Conservation (phyloP, 2,797 vertebrate species). For the Clarias fuscus region DNA sequence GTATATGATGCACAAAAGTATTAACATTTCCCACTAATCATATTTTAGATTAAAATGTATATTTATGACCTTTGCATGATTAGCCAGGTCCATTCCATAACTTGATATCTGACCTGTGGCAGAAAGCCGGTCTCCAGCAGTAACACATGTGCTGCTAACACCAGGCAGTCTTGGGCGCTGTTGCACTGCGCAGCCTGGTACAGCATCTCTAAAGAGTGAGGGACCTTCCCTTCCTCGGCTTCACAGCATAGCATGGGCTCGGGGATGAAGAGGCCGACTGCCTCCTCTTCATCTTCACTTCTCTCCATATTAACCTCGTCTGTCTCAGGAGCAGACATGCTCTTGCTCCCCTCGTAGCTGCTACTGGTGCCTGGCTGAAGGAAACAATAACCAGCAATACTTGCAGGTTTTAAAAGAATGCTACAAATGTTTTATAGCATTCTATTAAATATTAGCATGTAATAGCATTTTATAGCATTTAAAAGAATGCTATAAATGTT, state of each 20-base stretch:
- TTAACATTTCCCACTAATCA: background rate
- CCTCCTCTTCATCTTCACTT: constrained; percentile 55
- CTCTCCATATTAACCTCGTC: constrained; percentile 7
- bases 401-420: background rate
- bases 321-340: background rate
- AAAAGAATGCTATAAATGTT: background rate
- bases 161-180: constrained; percentile 79
- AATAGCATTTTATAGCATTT: background rate
- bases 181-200: constrained; percentile 73
- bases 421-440: background rate
- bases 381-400: background rate
- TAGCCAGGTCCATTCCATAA: too few species aligned
- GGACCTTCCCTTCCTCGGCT: constrained; percentile 80
- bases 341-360: constrained; percentile 48
- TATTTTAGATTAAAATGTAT: background rate
- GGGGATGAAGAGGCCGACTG: constrained; percentile 56
- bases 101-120: constrained; percentile 75
- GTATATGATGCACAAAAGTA: background rate
- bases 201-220: constrained; percentile 86
- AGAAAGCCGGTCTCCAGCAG: constrained; percentile 91
- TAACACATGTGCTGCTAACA: constrained; percentile 82
- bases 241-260: constrained; percentile 93
- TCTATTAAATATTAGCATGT: too few species aligned
- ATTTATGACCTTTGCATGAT: background rate
- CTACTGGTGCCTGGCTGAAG: constrained; percentile 66